phyloP scores from a whole-genome alignment of 2,888 invertebrate genomes.

The Plutella xylostella region DNA sequence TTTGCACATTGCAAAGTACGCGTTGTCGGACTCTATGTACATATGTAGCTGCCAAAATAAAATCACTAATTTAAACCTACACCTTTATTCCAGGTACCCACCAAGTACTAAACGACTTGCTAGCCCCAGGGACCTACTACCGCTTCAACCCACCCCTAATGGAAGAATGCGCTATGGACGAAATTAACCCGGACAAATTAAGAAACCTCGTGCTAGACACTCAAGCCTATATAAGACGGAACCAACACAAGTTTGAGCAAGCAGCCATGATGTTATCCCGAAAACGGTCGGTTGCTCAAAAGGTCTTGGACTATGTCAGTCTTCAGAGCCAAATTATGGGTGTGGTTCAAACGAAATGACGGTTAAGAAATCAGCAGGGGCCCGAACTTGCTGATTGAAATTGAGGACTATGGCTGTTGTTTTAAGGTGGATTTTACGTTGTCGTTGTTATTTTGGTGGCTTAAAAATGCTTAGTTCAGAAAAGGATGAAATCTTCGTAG shows the following conservation, averaged over 20 bases:
- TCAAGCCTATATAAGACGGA: conserved; percentile 81
- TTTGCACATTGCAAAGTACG: no score
- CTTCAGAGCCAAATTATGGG: conserved; percentile 34
- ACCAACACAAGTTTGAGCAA: conserved; percentile 78
- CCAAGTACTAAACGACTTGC: conserved; percentile 78
- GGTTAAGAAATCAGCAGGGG: neutral
- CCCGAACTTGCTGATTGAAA: neutral
- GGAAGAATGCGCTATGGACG: conserved; percentile 83
- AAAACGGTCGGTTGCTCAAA: conserved; percentile 29
- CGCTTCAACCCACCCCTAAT: conserved; percentile 91
- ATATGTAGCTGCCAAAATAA: no score
- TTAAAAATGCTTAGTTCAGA: neutral
- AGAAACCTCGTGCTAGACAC: conserved; percentile 80
- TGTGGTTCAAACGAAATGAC: conserved; percentile 28
- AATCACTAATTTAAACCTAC: neutral
- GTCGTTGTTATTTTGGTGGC: neutral
- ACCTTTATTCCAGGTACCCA: conserved; percentile 85
- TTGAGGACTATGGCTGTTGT: neutral
- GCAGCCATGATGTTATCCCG: conserved; percentile 62
- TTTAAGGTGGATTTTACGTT: neutral
- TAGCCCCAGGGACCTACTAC: conserved; percentile 80
- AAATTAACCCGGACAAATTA: conserved; percentile 79
- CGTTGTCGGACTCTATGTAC: no score
- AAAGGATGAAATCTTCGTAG: neutral
- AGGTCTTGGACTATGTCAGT: conserved; percentile 27